A percentile compares a stretch with the other conserved stretches of the same genome.
These are phyloP conservation scores for Salticus scenicus DNA, from an alignment of 2,888 invertebrate species.

Conservation along the genomic window DNA sequence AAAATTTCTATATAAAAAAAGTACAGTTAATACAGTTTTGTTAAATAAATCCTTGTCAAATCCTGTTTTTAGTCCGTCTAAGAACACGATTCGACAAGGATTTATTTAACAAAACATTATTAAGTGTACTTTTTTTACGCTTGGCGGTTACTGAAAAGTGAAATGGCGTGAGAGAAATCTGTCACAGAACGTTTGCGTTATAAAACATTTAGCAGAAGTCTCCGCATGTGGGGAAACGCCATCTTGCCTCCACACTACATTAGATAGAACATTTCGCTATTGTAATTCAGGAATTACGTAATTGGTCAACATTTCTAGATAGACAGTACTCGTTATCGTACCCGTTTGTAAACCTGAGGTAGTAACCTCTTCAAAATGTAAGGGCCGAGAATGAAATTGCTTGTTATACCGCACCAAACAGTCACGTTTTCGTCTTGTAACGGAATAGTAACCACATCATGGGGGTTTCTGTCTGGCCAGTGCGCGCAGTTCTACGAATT, in stretches of 20 bases:
- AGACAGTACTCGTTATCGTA: background rate
- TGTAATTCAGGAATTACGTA: background rate
- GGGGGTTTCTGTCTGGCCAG: background rate
- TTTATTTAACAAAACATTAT: no score
- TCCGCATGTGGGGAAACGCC: background rate
- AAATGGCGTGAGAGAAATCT: no score
- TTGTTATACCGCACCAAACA: background rate
- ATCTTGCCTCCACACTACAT: background rate
- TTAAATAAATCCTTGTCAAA: no score
- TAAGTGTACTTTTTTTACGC: no score
- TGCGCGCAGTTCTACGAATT: background rate
- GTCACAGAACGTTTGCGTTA: no score
- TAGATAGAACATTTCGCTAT: background rate
- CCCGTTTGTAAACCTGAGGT: background rate
- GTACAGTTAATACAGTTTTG: no score
- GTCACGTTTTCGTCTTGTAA: background rate
- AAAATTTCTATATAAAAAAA: no score
- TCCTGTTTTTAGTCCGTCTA: no score
- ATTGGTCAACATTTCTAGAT: background rate
- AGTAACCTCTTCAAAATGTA: background rate
- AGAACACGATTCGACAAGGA: no score
- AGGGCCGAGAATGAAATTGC: background rate
- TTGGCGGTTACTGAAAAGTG: no score
- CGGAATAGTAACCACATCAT: background rate
- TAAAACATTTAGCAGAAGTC: no score